Evolutionary conservation across 2,888 invertebrate species (phyloP).

Genomic region (Acrobeloides nanus): DNA sequence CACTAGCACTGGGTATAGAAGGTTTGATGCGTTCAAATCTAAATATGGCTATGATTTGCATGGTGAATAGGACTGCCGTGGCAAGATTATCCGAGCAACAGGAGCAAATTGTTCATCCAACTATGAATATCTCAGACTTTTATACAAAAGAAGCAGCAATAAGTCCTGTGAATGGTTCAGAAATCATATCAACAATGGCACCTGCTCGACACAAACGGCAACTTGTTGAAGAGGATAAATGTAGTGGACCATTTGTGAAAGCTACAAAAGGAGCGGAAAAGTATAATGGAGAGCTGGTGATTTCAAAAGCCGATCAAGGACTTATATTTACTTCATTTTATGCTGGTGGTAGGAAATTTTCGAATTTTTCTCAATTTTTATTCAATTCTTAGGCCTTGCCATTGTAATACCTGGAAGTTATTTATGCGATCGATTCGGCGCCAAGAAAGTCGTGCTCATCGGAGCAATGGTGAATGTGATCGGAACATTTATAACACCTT

Average conservation of each 20-base stretch:
- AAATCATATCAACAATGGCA: not conserved
- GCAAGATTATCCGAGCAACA: no score
- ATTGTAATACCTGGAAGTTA: slow-evolving; percentile 29
- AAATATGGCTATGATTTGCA: slow-evolving; percentile 50
- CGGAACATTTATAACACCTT: slow-evolving; percentile 44
- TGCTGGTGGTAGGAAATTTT: no score
- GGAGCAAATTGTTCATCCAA: no score
- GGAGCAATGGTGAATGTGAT: slow-evolving; percentile 47
- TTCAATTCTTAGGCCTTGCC: slow-evolving; percentile 14
- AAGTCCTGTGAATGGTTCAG: no score
- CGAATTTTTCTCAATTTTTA: no score
- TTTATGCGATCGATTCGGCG: slow-evolving; percentile 32
- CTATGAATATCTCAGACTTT: no score
- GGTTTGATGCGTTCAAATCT: slow-evolving; percentile 51
- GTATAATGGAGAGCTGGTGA: slow-evolving; percentile 39
- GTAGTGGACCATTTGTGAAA: slow-evolving; percentile 1
- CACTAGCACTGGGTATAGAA: slow-evolving; percentile 51
- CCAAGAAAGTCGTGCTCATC: slow-evolving; percentile 36
- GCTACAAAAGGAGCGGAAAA: slow-evolving; percentile 10
- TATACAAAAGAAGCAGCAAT: no score
- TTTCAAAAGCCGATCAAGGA: slow-evolving; percentile 42
- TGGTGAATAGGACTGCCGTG: slow-evolving; percentile 43
- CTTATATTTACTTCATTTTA: slow-evolving; percentile 48
- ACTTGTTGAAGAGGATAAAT: slow-evolving; percentile 3
- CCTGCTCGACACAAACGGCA: not conserved